Base-by-base conservation (phyloP, 2,113 vertebrate genomes). In the Synodontis membranacea region DNA sequence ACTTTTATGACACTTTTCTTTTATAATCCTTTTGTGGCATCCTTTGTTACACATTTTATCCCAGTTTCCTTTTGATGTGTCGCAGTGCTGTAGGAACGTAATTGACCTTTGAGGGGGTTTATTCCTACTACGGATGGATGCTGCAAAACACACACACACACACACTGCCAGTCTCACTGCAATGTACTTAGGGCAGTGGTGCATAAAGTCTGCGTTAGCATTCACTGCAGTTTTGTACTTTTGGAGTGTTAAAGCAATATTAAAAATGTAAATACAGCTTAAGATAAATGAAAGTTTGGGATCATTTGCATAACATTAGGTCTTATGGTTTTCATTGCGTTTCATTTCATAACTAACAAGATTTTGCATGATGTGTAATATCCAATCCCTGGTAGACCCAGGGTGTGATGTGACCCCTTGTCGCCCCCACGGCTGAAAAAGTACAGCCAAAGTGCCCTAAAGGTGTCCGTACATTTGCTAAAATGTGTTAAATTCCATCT, bases 31-130 rank as follows among this genome's bases (percentile, higher is more conserved):
- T 42, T 54, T 76, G n/a, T 21, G 42, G 56, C 17, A 25, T 80
- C 82, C 44, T 28, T 84, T 76, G 42, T 46, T n/a, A 46, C 31
- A 50, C 6, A 10, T 76, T 76, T 50, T 17, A 78, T 78, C 15
- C 46, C 46, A 19, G 44, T 31, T 78, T 85, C 62, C 52, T 76
- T 80, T 44, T 66, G 76, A 46, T 88, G 50, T 66, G 85, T 37
- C 37, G 44, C 66, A 52, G 50, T 86, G 48, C 58, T 60, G 75
- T 75, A 70, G 48, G 76, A 62, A 58, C 25, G 25, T 50, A 68
- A 74, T 21, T 86, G 88, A 86, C 74, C 60, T 83, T 86, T 81
- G 48, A 54, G 28, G n/a, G 58, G 50, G 50, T 87, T 79, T 34
- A 56, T 25, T 37, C 31, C 54, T 74, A 42, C 50, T 70, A 84